Percentiles rank a stretch among this genome's conserved stretches.
Conservation (phyloP, 2,888 invertebrate species). For the Microchrysa polita region DNA sequence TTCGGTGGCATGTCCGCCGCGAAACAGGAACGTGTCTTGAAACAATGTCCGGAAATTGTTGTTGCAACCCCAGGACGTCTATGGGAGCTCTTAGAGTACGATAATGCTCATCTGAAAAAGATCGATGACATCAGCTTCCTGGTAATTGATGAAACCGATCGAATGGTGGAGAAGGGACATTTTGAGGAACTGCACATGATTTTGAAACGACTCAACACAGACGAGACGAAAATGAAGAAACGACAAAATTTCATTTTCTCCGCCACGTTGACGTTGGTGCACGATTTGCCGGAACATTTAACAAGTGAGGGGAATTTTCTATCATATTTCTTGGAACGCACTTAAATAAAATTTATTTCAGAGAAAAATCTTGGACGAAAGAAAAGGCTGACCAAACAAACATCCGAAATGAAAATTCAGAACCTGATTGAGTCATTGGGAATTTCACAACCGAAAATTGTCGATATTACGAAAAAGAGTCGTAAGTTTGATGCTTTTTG, state of each 20-base stretch:
- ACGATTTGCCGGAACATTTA: conserved; percentile 82
- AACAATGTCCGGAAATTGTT: conserved; percentile 87
- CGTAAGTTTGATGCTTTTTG: conserved; percentile 63
- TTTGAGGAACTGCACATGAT: conserved; percentile 90
- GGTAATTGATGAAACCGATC: conserved; percentile 97
- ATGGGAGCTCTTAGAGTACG: conserved; percentile 90
- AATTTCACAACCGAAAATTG: conserved; percentile 88
- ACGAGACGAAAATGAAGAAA: conserved; percentile 68
- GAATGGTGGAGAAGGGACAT: conserved; percentile 97
- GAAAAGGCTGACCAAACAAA: conserved; percentile 70
- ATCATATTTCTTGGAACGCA: not conserved
- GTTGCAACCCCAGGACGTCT: conserved; percentile 97
- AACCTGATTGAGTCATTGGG: conserved; percentile 82
- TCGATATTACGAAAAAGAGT: conserved; percentile 86
- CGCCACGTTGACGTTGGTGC: conserved; percentile 93
- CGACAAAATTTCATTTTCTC: conserved; percentile 97
- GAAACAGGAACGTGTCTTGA: conserved; percentile 90
- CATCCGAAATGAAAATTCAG: conserved; percentile 79
- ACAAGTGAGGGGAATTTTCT: conserved; percentile 64
- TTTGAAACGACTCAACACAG: conserved; percentile 80
- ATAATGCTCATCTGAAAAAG: conserved; percentile 79
- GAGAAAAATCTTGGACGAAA: conserved; percentile 59
- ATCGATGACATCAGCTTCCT: conserved; percentile 81
- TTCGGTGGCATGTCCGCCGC: conserved; percentile 95
- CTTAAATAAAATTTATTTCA: conserved; percentile 51